Conservation (phyloP, 2,888 invertebrate species). For the Ormyrus nitidulus region DNA sequence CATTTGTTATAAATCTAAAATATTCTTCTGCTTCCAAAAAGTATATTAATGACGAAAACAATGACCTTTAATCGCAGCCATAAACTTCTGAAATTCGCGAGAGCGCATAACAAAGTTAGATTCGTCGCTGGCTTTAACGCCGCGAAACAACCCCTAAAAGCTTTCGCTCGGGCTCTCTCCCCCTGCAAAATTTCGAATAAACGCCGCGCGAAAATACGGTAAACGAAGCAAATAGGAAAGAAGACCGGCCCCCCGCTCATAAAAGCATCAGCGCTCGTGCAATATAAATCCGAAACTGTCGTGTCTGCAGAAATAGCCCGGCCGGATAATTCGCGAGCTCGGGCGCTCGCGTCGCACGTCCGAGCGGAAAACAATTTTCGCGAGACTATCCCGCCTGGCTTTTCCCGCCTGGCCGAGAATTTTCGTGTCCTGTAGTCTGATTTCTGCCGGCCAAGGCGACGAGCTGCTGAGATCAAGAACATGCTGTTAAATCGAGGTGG, state of each 20-base stretch:
- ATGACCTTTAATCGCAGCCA: no score
- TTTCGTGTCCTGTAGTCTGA: slow-evolving; percentile 32
- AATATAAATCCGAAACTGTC: slow-evolving; percentile 8
- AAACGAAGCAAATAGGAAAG: neutral
- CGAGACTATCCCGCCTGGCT: neutral
- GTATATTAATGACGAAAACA: no score
- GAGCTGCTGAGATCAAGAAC: neutral
- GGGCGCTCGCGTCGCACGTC: neutral
- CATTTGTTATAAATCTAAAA: no score
- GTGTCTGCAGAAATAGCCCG: neutral
- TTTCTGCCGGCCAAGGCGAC: slow-evolving; percentile 36
- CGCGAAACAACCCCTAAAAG: no score
- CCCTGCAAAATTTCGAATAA: no score
- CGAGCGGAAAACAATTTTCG: slow-evolving; percentile 47
- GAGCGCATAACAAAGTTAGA: no score
- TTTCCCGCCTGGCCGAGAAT: slow-evolving; percentile 32
- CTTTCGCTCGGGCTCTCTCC: no score
- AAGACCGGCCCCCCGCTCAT: neutral
- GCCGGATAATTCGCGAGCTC: slow-evolving; percentile 11
- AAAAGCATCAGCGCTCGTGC: neutral
- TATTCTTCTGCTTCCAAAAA: no score
- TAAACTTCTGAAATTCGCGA: no score
- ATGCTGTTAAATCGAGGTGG: no score
- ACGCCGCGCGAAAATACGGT: neutral
- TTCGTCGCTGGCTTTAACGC: no score